These are phyloP conservation scores for Sussaba pulchella DNA, from an alignment of 2,888 invertebrate species.

Conservation along the genomic window DNA sequence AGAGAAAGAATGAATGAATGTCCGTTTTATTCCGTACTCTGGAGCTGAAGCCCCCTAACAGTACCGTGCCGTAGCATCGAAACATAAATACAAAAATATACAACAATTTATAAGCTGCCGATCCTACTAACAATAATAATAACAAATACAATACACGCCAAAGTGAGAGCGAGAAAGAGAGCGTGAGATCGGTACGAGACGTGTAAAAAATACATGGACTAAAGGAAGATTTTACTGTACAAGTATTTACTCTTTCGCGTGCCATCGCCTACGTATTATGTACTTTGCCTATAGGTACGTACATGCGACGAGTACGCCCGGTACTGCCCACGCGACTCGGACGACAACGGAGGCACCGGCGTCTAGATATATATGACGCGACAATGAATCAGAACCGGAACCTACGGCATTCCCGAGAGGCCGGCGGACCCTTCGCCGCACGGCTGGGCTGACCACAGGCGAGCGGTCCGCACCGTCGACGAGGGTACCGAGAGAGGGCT, in stretches of 20 bases:
- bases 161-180: no score
- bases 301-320: conserved; percentile 58
- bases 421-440: conserved; percentile 64
- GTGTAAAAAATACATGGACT: neutral
- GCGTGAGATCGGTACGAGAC: no score
- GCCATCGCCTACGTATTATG: conserved; percentile 50
- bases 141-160: no score
- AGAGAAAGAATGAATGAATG: no score
- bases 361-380: conserved; percentile 77
- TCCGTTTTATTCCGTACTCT: no score
- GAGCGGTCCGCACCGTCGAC: conserved; percentile 26
- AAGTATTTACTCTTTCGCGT: conserved; percentile 54
- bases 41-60: no score
- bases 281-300: conserved; percentile 43
- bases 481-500: conserved; percentile 33
- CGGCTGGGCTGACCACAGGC: conserved; percentile 43
- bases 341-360: conserved; percentile 75
- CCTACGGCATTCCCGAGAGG: conserved; percentile 79
- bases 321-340: conserved; percentile 67
- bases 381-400: conserved; percentile 82
- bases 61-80: no score
- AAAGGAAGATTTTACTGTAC: conserved; percentile 4
- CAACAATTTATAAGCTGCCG: no score
- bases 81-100: no score
- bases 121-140: no score